These are phyloP conservation scores for Frankliniella intonsa DNA, from an alignment of 2,888 invertebrate species.

Conservation along the genomic window DNA sequence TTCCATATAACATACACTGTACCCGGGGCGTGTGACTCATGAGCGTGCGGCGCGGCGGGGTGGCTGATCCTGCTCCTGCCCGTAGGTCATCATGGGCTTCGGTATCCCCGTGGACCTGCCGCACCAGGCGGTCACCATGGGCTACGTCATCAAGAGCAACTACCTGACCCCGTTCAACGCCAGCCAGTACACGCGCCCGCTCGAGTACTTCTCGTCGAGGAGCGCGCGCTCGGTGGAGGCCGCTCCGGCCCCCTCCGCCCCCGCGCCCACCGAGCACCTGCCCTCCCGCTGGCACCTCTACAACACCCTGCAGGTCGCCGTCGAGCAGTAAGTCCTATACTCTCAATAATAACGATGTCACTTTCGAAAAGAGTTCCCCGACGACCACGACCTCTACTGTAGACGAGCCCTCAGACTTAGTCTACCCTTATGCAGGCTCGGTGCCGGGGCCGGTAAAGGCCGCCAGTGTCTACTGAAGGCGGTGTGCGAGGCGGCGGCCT, in stretches of 20 bases:
- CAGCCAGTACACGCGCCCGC: slow-evolving; percentile 53
- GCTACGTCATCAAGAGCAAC: slow-evolving; percentile 63
- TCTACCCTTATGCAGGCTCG: slow-evolving; percentile 51
- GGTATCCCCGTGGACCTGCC: slow-evolving; percentile 62
- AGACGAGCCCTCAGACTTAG: background rate
- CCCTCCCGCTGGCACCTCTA: slow-evolving; percentile 49
- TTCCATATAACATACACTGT: too few relatives aligned
- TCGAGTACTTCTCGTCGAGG: slow-evolving; percentile 35
- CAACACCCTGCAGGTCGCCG: slow-evolving; percentile 57
- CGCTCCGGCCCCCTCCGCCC: background rate
- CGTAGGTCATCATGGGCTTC: slow-evolving; percentile 62
- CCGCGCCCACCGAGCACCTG: background rate
- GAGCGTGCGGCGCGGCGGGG: too few relatives aligned
- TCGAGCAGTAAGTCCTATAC: slow-evolving; percentile 51
- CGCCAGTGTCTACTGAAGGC: slow-evolving; percentile 60
- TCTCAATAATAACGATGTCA: background rate
- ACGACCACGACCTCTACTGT: too few relatives aligned
- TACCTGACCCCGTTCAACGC: slow-evolving; percentile 62
- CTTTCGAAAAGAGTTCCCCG: slow-evolving; percentile 20
- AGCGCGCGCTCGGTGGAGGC: slow-evolving; percentile 31
- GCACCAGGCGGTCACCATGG: slow-evolving; percentile 59
- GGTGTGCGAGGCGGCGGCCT: slow-evolving; percentile 70
- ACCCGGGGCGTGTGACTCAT: too few relatives aligned
- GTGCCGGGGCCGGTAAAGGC: slow-evolving; percentile 57
- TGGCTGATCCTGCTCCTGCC: slow-evolving; percentile 33